Evolutionary conservation across 2,113 vertebrate species (phyloP), one percentile per base, ranked within the genome.

Genomic region (Pyxicephalus adspersus): DNA sequence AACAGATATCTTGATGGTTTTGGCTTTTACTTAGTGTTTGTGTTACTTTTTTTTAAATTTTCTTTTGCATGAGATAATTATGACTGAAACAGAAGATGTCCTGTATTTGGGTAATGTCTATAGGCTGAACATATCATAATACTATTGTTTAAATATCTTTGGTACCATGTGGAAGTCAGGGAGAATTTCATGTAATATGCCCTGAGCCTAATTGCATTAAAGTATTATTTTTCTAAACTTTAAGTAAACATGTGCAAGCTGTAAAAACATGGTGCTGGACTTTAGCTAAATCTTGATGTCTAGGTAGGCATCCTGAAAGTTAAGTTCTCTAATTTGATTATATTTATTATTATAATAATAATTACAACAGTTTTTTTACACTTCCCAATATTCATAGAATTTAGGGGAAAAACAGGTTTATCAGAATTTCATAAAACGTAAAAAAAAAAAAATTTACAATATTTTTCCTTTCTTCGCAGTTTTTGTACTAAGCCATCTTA

Each of bases 171-270:
- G 19, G 45, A 73, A 34, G 19, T 50, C 31, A 71, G 63, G 25
- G 20, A 55, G 45, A 64, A 60, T 64, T 81, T 64, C 68, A 81
- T 51, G 54, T 31, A 55, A 54, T 71, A 52, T 64, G 67, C 61
- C 58, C 60, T 34, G 38, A 52, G 22, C 64, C 51, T 73, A 73
- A 73, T 73, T 81, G 60, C 60, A 55, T 79, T 79, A 79, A 79
- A 34, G 58, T 50, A 64, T 64, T 81, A 66, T 66, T 81, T 63
- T 73, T 81, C 58, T 16, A 72, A 77, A 29, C 67, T 19, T 25
- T 51, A 52, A 60, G 20, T 80, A 80, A 80, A 80, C 34, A 80
- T 71, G 22, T n/a, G 55, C 78, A 80, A 80, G 78, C 78, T 80
- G 78, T 80, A 71, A 71, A 72, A 80, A 80, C 57, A 80, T 9